Base-by-base conservation (phyloP, 2,888 invertebrate genomes). In the Diadegma fenestrale region DNA sequence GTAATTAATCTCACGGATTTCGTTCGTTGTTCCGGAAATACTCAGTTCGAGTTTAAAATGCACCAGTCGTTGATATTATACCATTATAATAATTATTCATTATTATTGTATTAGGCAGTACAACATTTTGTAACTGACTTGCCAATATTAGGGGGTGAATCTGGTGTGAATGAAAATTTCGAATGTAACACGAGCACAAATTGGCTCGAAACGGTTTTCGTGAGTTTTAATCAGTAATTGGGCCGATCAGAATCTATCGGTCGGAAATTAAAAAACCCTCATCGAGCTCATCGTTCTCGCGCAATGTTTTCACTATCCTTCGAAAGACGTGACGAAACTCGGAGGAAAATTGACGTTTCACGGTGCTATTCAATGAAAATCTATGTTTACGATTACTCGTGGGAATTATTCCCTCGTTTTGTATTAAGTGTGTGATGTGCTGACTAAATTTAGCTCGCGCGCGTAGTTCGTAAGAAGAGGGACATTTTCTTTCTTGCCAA, bases 101-200 rank as follows among this genome's bases (percentile, higher is more conserved):
- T 71, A 33, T 51, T 43, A 66, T 80, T 80, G 63, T 80, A 76
- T 73, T 77, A 80, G 66, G 37, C 71, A 41, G 76, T 76, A 76
- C 71, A 61, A 84, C 33, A 51, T 85, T 80, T 85, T 85, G 82
- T 85, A 85, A 64, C 48, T 71, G 64, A 69, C 66, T 82, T 79
- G 79, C 79, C 43, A 64, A 79, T 37, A 48, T 73, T 63, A 80
- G 58, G 63, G 45, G 22, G 26, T 19, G 51, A 12, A 17, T 45
- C 30, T 19, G 22, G 73, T 69, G 22, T 63, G 71, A 45, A 54
- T 41, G 73, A 58, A 4, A 41, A 45, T 43, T 71, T 10, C 43
- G 69, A 64, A 43, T 54, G 63, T 64, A 48, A 41, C 30, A 58
- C 12, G 71, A 66, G 43, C 43, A 30, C 58, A 75, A 48, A 45